Evolutionary conservation across 2,113 vertebrate species (phyloP), one percentile per base, ranked within the genome.

Genomic region (Eudyptes chrysolophus): DNA sequence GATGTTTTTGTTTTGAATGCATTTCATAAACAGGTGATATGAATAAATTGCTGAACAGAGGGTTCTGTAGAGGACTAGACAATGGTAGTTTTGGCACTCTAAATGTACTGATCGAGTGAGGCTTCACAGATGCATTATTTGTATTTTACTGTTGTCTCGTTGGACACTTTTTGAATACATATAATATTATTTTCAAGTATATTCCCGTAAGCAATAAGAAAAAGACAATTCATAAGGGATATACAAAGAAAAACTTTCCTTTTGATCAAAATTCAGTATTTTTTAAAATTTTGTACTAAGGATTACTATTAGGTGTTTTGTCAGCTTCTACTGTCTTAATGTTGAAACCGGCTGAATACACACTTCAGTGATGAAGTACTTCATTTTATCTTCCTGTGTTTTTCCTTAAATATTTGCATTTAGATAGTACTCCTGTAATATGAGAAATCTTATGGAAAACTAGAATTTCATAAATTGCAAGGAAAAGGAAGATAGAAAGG

Each of bases 351-450:
- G 84, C 62, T 96, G 94, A 97, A 96, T 89, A 92, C 69, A 87
- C 46, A 87, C 52, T 85, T 71, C 58, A 76, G 36, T 83, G 61
- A 94, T 82, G 51, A 94, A 94, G 34, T 87, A 93, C 85, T 96
- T 97, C 82, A 34, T 10, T 89, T 94, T 93, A 92, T 82, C 44
- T 96, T 76, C 92, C 64, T 93, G 74, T 92, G 64, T 80, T 96
- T 97, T 98, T 83, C 46, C 52, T 92, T 74, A 61, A 88, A 58
- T 96, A 98, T 97, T 98, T 98, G 81, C 97, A 97, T 97, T 98
- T 97, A 96, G 83, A 97, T 96, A 76, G 65, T 84, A 84, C 62
- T 88, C 86, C 34, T 93, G 74, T 93, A 95, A 96, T 76, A 91
- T 72, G 49, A 97, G 30, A 87, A 97, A 96, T 66, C 38, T 88